Base-by-base conservation (phyloP, 92 coral and sea anemone genomes). In the Metridium senile region DNA sequence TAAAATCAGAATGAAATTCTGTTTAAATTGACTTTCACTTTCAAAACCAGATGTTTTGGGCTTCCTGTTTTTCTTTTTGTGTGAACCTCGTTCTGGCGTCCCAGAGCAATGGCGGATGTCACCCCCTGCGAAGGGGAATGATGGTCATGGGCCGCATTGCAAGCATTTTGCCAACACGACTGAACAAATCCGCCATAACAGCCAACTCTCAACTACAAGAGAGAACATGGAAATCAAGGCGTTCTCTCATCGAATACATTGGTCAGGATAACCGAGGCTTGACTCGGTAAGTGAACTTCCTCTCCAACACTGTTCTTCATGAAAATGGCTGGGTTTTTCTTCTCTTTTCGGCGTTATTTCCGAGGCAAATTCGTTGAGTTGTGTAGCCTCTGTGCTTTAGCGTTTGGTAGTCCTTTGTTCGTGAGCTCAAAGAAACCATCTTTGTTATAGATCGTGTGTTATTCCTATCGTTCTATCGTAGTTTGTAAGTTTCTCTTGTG, bases 81-180 rank as follows among this genome's bases (percentile, higher is more conserved):
- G 74, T 20, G 6, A 31, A 51, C 74, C 74, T 70, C 80, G 68
- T 62, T 61, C 59, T 57, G 29, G 54, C 45, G 70, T 58, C 57
- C 1, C 19, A 39, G 31, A 77, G 82, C 72, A 94, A 94, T 94
- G 98, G 98, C 97, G 97, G 92, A 78, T 81, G 94, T 81, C 83
- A 68, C 97, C 99, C 99, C 98, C 99, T 90, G 99, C 99, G 88
- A 96, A 96, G 99, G 97, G 97, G 97, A 93, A 96, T 96, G 99
- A 92, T 93, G 99, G 99, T 91, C 98, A 90, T 92, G 93, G 92
- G 97, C 97, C 96, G 92, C 93, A 89, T 96, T 93, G 94, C 97
- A 89, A 85, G 97, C 99, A 96, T 96, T 93, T 96, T 92, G 97
- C 94, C 99, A 91, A 88, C 93, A 84, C 97, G 93, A 90, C 92